Evolutionary conservation across 2,888 invertebrate genomes (phyloP), one percentile per base, ranked within the genome.

Genomic region (Melolontha melolontha): DNA sequence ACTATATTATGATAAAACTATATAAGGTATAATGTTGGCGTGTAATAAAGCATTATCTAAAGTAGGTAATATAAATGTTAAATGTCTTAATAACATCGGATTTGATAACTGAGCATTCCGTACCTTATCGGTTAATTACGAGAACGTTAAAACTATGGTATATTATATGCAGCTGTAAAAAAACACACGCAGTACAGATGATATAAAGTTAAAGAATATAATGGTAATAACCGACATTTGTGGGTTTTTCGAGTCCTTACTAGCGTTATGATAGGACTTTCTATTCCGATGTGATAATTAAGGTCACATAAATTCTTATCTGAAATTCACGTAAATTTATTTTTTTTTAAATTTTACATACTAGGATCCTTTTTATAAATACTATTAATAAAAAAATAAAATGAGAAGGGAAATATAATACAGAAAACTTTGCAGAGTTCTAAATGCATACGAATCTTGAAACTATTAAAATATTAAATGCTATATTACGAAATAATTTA

Each of bases 21-120:
- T 34, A 34, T 34, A 34, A 34, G 34, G 22, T 22, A 27, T 27
- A 50, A 27, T 50, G 50, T 59, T 59, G 11, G 59, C 59, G 59
- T 59, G 59, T 59, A 59, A 59, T 59, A 59, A 59, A 59, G 44
- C 44, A 59, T 44, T 59, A 59, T 59, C 59, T 59, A 59, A 59
- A 59, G 59, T 59, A 59, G 59, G 59, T 42, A 47, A 44, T 59
- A 59, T 59, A 59, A 59, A 59, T 29, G 44, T 22, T 44, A 12
- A 59, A 59, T 47, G 59, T 44, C 59, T 59, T 59, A 59, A 59
- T 59, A 59, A 59, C 44, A 44, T 29, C 12, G 12, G 7, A 17
- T 22, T 59, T 59, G 59, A 59, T 59, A 59, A 59, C 14, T 29
- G 14, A n/a, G 42, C 44, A 57, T 44, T 42, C 59, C 44, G 27